A percentile compares a stretch with the other conserved stretches of the same genome.
These are phyloP conservation scores for Diploscapter pachys DNA, from an alignment of 1,140 invertebrate species.

Conservation along the genomic window DNA sequence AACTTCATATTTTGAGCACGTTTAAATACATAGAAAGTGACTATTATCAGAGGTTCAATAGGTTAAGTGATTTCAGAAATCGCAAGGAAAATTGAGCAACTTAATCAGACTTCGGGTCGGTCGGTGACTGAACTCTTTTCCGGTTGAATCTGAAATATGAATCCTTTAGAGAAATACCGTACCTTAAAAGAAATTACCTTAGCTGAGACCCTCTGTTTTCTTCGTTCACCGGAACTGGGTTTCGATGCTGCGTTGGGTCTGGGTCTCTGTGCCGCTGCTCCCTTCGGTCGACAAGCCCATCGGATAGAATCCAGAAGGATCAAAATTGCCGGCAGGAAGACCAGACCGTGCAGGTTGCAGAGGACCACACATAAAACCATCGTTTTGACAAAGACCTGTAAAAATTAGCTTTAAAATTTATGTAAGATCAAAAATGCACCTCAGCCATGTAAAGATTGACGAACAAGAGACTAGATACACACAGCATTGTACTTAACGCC, in stretches of 20 bases:
- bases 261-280: not conserved
- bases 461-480: conserved; percentile 50
- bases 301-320: conserved; percentile 44
- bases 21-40: too few species aligned
- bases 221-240: not conserved
- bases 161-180: not conserved
- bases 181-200: not conserved
- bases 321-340: conserved; percentile 54
- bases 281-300: conserved; percentile 32
- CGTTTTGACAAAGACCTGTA: conserved; percentile 51
- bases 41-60: too few species aligned
- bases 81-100: too few species aligned
- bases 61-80: too few species aligned
- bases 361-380: conserved; percentile 55
- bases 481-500: conserved; percentile 52
- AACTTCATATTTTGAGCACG: too few species aligned
- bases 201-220: not conserved
- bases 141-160: conserved; percentile 10
- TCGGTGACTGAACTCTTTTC: conserved; percentile 28
- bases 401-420: not conserved
- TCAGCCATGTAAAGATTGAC: conserved; percentile 55
- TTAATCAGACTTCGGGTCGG: conserved; percentile 22
- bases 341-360: conserved; percentile 53
- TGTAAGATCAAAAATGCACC: conserved; percentile 34
- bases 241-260: not conserved